These are phyloP conservation scores for Yponomeuta cagnagella DNA, from an alignment of 2,888 invertebrate species.

Conservation along the genomic window DNA sequence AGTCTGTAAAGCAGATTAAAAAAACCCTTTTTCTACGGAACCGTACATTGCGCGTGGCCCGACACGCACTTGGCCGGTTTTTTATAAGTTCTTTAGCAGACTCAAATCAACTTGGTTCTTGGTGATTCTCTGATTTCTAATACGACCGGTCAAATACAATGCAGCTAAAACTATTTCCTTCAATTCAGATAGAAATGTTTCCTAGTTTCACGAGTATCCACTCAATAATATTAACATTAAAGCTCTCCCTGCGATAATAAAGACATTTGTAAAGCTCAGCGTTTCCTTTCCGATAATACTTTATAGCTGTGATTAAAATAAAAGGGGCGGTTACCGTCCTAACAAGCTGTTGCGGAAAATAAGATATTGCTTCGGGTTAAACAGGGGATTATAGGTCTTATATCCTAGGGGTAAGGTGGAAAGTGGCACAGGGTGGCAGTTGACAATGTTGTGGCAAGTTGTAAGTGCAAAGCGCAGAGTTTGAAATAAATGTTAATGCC, in stretches of 20 bases:
- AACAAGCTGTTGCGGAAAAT: conserved; percentile 8
- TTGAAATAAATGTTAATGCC: conserved; percentile 4
- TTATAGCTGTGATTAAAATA: conserved; percentile 9
- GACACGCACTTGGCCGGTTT: no score
- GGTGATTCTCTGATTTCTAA: no score
- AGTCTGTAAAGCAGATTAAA: no score
- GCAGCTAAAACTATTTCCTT: no score
- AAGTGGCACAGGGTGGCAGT: not conserved
- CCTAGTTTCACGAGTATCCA: not conserved
- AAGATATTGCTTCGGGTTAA: not conserved
- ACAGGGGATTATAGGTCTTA: conserved; percentile 4
- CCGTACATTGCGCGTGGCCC: no score
- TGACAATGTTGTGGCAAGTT: conserved; percentile 11
- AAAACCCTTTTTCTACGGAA: no score
- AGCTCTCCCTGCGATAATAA: not conserved
- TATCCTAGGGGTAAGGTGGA: not conserved
- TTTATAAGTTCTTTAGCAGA: no score
- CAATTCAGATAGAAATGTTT: no score
- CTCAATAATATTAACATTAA: not conserved
- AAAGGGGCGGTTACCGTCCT: conserved; percentile 12
- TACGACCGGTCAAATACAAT: no score
- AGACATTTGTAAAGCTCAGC: conserved; percentile 1
- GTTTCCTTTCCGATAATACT: not conserved
- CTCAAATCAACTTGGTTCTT: no score
- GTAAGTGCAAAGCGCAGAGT: conserved; percentile 6